These are phyloP conservation scores for Peribatodes rhomboidaria DNA, from an alignment of 2,888 invertebrate genomes.

Conservation along the genomic window DNA sequence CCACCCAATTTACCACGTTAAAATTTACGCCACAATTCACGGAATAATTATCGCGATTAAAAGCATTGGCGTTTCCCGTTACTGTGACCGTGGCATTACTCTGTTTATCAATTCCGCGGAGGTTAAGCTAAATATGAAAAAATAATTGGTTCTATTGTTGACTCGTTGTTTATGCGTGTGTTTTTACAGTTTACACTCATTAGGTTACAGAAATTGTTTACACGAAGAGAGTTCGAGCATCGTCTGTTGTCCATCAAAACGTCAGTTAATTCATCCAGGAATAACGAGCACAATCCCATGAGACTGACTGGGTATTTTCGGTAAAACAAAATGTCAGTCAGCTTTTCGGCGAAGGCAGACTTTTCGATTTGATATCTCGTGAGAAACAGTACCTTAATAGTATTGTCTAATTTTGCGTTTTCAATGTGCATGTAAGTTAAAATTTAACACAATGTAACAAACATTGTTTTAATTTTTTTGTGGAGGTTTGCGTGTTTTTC, in stretches of 20 bases:
- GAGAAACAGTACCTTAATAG: not conserved
- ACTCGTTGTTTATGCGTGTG: constrained; percentile 16
- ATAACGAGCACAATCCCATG: not conserved
- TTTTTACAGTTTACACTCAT: constrained; percentile 20
- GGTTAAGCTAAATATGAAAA: not conserved
- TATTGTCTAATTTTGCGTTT: not conserved
- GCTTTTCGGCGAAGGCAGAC: not conserved
- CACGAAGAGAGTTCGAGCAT: constrained; percentile 7
- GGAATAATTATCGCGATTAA: no score
- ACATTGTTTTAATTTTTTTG: no score
- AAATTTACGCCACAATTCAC: no score
- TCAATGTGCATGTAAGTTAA: not conserved
- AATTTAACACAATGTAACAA: no score
- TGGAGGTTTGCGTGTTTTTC: no score
- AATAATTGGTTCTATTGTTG: constrained; percentile 21
- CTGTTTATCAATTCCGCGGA: not conserved
- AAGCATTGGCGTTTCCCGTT: no score
- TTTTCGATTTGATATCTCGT: not conserved
- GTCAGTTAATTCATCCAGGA: constrained; percentile 14
- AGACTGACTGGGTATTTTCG: not conserved
- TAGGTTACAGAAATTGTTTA: constrained; percentile 14
- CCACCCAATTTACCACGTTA: no score
- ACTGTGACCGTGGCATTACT: not conserved
- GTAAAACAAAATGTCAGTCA: constrained; percentile 2
- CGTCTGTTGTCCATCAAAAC: constrained; percentile 21